A percentile compares a stretch with the other conserved stretches of the same genome.
phyloP scores from a whole-genome alignment of 2,888 invertebrate species.

The Neoascia interrupta region DNA sequence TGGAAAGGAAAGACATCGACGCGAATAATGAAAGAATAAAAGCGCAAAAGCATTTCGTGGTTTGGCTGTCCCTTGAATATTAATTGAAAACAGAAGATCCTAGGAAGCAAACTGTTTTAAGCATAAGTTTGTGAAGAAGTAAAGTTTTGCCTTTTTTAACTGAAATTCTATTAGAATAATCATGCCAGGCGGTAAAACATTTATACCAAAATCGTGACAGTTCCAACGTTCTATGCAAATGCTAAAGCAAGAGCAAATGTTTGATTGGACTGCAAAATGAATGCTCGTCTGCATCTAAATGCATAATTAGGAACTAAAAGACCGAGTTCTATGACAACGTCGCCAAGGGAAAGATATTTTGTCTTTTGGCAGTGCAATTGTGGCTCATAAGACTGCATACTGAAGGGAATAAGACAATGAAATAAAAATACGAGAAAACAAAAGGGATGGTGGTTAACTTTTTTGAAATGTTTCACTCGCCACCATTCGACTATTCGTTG shows the following conservation, averaged over 20 bases:
- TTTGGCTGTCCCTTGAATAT: constrained; percentile 46
- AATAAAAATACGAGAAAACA: too few relatives aligned
- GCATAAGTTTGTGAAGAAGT: neutral
- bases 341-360: constrained; percentile 14
- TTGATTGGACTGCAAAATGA: constrained; percentile 24
- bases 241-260: neutral
- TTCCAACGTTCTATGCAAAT: neutral
- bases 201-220: constrained; percentile 32
- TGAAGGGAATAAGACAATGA: too few relatives aligned
- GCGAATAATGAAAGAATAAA: constrained; percentile 57
- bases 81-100: constrained; percentile 46
- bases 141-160: neutral
- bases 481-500: too few relatives aligned
- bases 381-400: constrained; percentile 17
- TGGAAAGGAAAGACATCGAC: constrained; percentile 22
- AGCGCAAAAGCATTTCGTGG: constrained; percentile 11
- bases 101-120: too few relatives aligned
- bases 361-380: constrained; percentile 12
- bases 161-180: constrained; percentile 49
- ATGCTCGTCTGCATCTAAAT: constrained; percentile 17
- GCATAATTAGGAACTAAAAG: constrained; percentile 2
- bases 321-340: neutral
- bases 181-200: constrained; percentile 49
- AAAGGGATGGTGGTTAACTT: too few relatives aligned
- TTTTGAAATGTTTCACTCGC: too few relatives aligned